Evolutionary conservation across 2,113 vertebrate genomes (phyloP), one percentile per base, ranked within the genome.

Genomic region (Xiphophorus couchianus): DNA sequence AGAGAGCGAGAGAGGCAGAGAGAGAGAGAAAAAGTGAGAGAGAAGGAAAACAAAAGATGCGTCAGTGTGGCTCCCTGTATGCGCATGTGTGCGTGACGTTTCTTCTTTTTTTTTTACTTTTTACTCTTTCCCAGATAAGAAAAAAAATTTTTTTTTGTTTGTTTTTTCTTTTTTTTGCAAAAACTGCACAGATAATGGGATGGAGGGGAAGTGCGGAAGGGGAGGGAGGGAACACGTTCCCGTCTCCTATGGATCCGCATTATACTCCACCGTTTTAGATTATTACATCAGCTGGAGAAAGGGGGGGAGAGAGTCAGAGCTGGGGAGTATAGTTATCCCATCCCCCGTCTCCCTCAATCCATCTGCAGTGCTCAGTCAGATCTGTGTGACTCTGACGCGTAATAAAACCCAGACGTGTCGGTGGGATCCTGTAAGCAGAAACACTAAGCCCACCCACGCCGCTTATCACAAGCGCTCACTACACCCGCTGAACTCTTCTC

Each of bases 21-120:
- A 25, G 12, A 44, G 35, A 29, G 72, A 74, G 73, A 79, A 60
- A 62, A 73, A 51, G 33, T 51, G 58, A 65, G 76, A 83, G 83
- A 73, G 91, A 93, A 83, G 82, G 84, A 89, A 84, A 86, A 90
- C 85, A 84, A 94, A 88, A 82, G 88, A 92, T 91, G 91, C 91
- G 90, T 92, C 91, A 93, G 88, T 85, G 86, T 86, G 82, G 84
- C 79, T 66, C 72, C 78, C 85, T 86, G 80, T 90, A 80, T 90
- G 92, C 92, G 88, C 85, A 91, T 88, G 86, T 90, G 90, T 90
- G 89, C 85, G 84, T 91, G 90, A 90, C 81, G 84, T 74, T 33
- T 61, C 15, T 30, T 13, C 44, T 7, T 31, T 17, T 10, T 1
- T 27, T 11, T 3, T 14, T 31, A 58, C 33, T 64, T 64, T 42